Conservation (phyloP, 2,797 vertebrate genomes). For the Alcedo quadribrachys region DNA sequence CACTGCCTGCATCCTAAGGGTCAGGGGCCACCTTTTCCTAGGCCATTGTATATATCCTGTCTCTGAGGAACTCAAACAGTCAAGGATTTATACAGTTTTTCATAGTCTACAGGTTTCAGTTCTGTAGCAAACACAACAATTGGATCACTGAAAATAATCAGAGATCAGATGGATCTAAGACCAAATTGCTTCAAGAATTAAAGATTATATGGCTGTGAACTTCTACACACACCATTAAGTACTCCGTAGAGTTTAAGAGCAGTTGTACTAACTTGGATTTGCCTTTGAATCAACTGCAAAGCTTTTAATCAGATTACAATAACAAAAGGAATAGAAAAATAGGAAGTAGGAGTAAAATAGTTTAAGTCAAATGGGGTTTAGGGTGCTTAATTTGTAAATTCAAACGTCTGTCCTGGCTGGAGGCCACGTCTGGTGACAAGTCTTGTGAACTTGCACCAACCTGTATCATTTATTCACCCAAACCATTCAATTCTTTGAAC, state of each 20-base stretch:
- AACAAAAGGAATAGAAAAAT: neutral
- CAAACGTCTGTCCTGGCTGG: neutral
- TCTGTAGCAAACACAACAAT: neutral
- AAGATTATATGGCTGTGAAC: neutral
- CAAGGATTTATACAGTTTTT: neutral
- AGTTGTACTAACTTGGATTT: neutral
- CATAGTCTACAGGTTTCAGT: neutral
- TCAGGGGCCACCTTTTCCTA: neutral
- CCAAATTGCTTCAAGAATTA: neutral
- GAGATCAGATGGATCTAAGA: neutral
- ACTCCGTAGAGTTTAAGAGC: neutral
- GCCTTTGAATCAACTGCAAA: neutral
- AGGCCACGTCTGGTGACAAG: neutral
- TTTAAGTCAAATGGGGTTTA: conserved; percentile 2
- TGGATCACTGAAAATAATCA: neutral
- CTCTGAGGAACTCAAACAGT: neutral
- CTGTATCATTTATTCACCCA: neutral
- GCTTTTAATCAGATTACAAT: conserved; percentile 3
- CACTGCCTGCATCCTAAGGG: neutral
- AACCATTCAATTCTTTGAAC: neutral
- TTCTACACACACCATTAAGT: neutral
- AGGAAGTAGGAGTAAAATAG: conserved; percentile 15
- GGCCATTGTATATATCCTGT: neutral
- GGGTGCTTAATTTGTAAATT: conserved; percentile 7
- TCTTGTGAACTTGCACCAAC: conserved; percentile 29